Base-by-base conservation (phyloP, 2,797 vertebrate species). In the Spinus pinus region DNA sequence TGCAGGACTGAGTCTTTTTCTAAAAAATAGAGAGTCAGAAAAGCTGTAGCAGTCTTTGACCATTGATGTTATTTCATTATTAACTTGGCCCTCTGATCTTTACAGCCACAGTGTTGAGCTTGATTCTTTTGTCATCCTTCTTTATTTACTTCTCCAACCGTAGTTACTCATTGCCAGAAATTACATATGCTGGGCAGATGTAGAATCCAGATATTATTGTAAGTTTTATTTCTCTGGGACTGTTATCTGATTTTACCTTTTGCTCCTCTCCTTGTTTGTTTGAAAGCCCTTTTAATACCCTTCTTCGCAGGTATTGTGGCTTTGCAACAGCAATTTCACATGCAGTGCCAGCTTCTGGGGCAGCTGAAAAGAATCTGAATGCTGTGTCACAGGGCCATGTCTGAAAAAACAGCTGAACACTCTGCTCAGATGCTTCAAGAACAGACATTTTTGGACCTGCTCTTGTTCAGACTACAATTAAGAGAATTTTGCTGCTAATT, bases 171-270 rank as follows among this genome's bases (percentile, higher is more conserved):
- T 5, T 96, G 93, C 95, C 95, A 96, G 94, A 95, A 95, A 95
- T 92, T 92, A 94, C 93, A 96, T 91, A 80, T 96, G 91, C 78
- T 87, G 64, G 89, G 61, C 93, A 96, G 94, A 96, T 95, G 94
- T 81, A 85, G 74, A 87, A 89, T 92, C 44, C 89, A 94, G 91
- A 92, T 93, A 96, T 39, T 94, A 88, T 22, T 92, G 64, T 53
- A 72, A 85, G 57, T 42, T 92, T 93, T 91, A 82, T 95, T 95
- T 87, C 84, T 70, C 30, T 51, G 54, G 22, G 35, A 44, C 19
- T 58, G 33, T n/a, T 91, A 81, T 78, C 81, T 93, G 91, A 93
- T 88, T 86, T 86, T 86, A 94, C 69, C 72, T 87, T 78, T 94
- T 91, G 20, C 46, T 94, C 13, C 67, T 50, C 64, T 61, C 35